These are phyloP conservation scores for Anthopleura sola DNA, from an alignment of 64 coral and sea anemone species.

Conservation along the genomic window DNA sequence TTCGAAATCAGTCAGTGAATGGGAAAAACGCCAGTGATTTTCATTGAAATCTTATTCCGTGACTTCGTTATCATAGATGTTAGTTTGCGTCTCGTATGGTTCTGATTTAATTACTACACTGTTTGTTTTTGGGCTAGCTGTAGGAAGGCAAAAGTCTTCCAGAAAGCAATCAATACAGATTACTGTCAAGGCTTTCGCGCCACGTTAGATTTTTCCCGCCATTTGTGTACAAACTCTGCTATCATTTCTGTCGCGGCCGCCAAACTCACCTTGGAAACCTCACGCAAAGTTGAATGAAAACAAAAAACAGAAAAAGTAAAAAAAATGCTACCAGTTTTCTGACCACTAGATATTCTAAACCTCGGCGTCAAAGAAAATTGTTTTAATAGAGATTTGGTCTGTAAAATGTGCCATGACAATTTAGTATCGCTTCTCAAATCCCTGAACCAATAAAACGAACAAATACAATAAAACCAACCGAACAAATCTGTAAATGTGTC, in stretches of 20 bases:
- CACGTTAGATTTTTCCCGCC: slow-evolving; percentile 15
- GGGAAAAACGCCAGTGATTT: background rate
- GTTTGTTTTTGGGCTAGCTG: slow-evolving; percentile 20
- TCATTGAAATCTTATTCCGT: slow-evolving; percentile 8
- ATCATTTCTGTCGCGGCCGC: slow-evolving; percentile 18
- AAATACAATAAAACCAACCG: background rate
- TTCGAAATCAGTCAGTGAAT: background rate
- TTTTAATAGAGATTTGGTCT: background rate
- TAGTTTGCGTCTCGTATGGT: background rate
- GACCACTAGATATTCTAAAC: background rate
- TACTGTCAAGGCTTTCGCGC: slow-evolving; percentile 17
- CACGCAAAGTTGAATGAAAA: background rate
- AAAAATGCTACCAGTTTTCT: background rate
- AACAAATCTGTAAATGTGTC: background rate
- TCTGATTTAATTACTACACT: slow-evolving; percentile 19
- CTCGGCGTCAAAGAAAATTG: background rate
- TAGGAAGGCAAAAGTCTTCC: slow-evolving; percentile 28
- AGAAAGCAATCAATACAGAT: slow-evolving; percentile 26
- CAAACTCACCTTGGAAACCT: slow-evolving; percentile 21
- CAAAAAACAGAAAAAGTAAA: background rate
- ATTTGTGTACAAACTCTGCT: slow-evolving; percentile 16
- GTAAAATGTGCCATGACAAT: background rate
- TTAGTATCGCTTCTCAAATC: background rate
- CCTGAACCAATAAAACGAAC: slow-evolving; percentile 1
- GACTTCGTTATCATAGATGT: slow-evolving; percentile 12